Evolutionary conservation across 2,888 invertebrate species (phyloP), one percentile per base, ranked within the genome.

Genomic region (Kuschelorhynchus macadamiae): DNA sequence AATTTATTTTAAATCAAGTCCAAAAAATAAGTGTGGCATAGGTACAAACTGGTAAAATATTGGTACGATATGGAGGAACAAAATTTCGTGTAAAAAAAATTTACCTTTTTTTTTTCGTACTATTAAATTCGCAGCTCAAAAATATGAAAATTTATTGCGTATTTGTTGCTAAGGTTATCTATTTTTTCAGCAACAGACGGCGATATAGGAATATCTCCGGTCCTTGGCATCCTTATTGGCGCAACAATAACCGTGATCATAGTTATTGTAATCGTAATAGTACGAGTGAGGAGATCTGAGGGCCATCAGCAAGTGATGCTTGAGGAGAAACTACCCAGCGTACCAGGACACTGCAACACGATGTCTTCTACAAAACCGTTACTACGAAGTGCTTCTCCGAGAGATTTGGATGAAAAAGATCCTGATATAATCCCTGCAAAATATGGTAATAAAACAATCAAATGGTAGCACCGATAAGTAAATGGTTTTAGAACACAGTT

Each of bases 391-490:
- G 76, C 79, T 17, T 82, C 83, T 12, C 82, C 82, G 41, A 79
- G 83, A 68, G 85, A 85, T 52, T 74, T 78, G 9, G 87, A 89
- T 75, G 89, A 89, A 77, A 86, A 87, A 75, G 91, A 92, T 84
- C 91, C 91, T 14, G 91, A 92, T 82, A 88, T 91, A 68, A 91
- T 92, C 81, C 91, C 91, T 71, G 90, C 90, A 70, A 91, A 91
- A 86, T 91, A 89, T 77, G 91, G 91, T 91, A 36, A 36, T n/a
- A n/a, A n/a, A n/a, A n/a, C n/a, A n/a, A n/a, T n/a, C n/a, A n/a
- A n/a, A n/a, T n/a, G n/a, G n/a, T n/a, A n/a, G n/a, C n/a, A n/a
- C n/a, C n/a, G n/a, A n/a, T n/a, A n/a, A n/a, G n/a, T n/a, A n/a
- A n/a, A n/a, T n/a, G n/a, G n/a, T n/a, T n/a, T n/a, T n/a, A n/a